Conservation (phyloP, 1,140 invertebrate species). For the Caenorhabditis inopinata region DNA sequence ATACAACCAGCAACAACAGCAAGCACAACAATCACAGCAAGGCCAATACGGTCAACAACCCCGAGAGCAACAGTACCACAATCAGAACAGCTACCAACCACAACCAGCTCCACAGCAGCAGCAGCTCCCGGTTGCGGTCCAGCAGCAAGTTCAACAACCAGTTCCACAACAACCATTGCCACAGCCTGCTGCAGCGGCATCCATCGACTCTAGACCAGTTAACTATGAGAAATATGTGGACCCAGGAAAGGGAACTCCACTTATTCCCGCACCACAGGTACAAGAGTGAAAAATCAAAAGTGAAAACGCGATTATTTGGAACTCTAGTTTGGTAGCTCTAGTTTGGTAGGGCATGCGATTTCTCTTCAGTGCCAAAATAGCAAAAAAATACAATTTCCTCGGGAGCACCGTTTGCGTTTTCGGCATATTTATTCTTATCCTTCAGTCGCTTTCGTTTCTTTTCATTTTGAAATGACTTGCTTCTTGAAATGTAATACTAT, state of each 20-base stretch:
- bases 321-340: too few species aligned
- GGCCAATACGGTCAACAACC: constrained; percentile 27
- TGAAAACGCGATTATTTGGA: too few species aligned
- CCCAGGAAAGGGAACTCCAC: constrained; percentile 35
- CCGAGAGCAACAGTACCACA: constrained; percentile 15
- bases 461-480: too few species aligned
- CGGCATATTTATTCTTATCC: too few species aligned
- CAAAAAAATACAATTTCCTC: too few species aligned
- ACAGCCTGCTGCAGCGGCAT: constrained; percentile 23
- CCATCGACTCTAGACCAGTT: constrained; percentile 28
- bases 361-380: too few species aligned
- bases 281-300: too few species aligned
- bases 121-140: background rate
- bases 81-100: background rate
- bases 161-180: constrained; percentile 44
- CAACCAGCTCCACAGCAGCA: constrained; percentile 24
- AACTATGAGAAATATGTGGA: constrained; percentile 30
- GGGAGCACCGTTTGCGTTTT: too few species aligned
- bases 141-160: constrained; percentile 14
- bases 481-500: too few species aligned
- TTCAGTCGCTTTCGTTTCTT: too few species aligned
- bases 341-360: too few species aligned
- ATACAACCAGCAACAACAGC: constrained; percentile 26
- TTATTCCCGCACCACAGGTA: constrained; percentile 38
- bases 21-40: constrained; percentile 40